A percentile compares a stretch with the other conserved stretches of the same genome.
Conservation (phyloP, 2,797 vertebrate species). For the Furcifer pardalis region DNA sequence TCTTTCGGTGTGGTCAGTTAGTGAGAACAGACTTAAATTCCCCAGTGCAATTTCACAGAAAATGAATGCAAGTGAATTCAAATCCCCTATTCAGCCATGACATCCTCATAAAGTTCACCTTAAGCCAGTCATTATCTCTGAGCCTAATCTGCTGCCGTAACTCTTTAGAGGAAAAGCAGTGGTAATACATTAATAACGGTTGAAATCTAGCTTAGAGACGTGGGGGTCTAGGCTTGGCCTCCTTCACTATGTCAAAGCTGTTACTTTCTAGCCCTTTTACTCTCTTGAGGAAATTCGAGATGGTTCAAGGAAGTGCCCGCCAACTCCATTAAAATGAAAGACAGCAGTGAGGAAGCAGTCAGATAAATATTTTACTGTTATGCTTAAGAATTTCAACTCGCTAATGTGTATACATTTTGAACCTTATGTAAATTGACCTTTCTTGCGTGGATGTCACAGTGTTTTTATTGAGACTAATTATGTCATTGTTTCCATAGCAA, state of each 20-base stretch:
- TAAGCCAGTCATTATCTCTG: neutral
- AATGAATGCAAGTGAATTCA: neutral
- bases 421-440: slow-evolving; percentile 2
- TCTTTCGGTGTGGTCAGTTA: too few relatives aligned
- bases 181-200: neutral
- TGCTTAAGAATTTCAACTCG: neutral
- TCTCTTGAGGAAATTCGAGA: neutral
- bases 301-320: neutral
- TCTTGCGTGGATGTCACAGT: slow-evolving; percentile 12
- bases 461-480: slow-evolving; percentile 8
- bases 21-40: too few relatives aligned
- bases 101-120: too few relatives aligned
- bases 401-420: slow-evolving; percentile 17
- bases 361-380: neutral
- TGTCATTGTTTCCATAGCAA: slow-evolving; percentile 46
- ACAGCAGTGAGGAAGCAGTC: neutral
- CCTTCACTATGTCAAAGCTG: neutral
- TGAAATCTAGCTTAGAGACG: neutral
- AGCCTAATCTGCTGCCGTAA: neutral
- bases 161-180: neutral
- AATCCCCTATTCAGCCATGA: neutral
- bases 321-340: neutral
- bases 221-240: neutral
- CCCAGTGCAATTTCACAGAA: too few relatives aligned
- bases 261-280: neutral